phyloP scores from a whole-genome alignment of 92 coral and sea anemone genomes.

The Porites cylindrica region DNA sequence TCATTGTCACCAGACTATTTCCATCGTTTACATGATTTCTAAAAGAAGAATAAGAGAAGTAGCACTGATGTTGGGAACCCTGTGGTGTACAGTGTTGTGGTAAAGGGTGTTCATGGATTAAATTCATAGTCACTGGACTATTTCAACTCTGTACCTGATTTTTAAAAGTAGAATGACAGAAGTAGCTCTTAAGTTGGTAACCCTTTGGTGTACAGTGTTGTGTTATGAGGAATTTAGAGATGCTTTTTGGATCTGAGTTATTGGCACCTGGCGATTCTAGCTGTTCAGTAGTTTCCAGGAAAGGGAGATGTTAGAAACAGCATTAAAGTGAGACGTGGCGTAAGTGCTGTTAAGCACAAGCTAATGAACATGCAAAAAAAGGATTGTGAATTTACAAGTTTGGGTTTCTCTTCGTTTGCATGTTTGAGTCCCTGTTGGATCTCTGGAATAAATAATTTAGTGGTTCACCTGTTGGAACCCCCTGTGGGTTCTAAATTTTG shows the following conservation, averaged over 20 bases:
- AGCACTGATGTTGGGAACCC: not conserved
- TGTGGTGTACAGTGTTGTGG: not conserved
- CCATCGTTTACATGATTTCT: slow-evolving; percentile 74
- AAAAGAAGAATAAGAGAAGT: not conserved
- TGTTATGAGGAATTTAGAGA: too few relatives aligned
- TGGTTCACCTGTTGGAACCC: not conserved
- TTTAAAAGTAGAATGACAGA: slow-evolving; percentile 23
- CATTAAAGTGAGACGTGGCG: too few relatives aligned
- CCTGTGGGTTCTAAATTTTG: not conserved
- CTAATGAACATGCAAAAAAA: too few relatives aligned
- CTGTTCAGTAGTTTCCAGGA: too few relatives aligned
- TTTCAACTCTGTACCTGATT: slow-evolving; percentile 72
- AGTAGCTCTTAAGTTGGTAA: not conserved
- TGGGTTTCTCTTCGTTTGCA: too few relatives aligned
- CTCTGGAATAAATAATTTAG: too few relatives aligned
- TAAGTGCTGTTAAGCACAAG: too few relatives aligned
- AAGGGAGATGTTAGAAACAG: too few relatives aligned
- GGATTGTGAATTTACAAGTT: too few relatives aligned
- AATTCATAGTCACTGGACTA: slow-evolving; percentile 65
- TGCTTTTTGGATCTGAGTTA: slow-evolving; percentile 58
- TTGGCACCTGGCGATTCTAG: slow-evolving; percentile 26
- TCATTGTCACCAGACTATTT: slow-evolving; percentile 73
- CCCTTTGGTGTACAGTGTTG: too few relatives aligned
- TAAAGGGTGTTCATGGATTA: slow-evolving; percentile 38
- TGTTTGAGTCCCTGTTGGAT: too few relatives aligned